Evolutionary conservation across 2,113 vertebrate genomes (phyloP), one percentile per base, ranked within the genome.

Genomic region (Tyrannus savana): DNA sequence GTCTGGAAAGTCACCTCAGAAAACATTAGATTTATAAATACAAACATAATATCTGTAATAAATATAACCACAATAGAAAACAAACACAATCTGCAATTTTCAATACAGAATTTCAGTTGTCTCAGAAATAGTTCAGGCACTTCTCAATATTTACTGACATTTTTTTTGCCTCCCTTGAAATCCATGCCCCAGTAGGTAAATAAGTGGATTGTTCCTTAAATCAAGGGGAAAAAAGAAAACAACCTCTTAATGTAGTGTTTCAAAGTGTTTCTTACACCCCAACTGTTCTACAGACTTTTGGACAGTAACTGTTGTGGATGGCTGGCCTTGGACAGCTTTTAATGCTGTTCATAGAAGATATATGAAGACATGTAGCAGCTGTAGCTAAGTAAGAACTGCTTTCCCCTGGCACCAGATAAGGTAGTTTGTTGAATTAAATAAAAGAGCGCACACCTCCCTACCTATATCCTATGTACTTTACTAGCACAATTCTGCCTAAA

Each of bases 401-500:
- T 93, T 90, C 33, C 67, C 79, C 72, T 87, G 68, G 76, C 85
- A 95, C 79, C 44, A 90, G 93, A 85, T 83, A 90, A 89, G 93
- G 83, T 16, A 76, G 25, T 35, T 75, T 80, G 60, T 59, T 83
- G 88, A 80, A 90, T 47, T 55, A 91, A 87, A 44, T 87, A 77
- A 47, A 93, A 85, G 16, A 21, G 16, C 24, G 4, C 31, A 71
- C 63, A 67, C 19, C 6, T n/a, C 22, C 25, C 52, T 52, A 58
- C 67, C 22, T 22, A 11, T 60, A 25, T 63, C 55, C 46, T 50
- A 1, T 67, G 5, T 80, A 30, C 41, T 95, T 87, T 46, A 60
- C 30, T 47, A 39, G 85, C 79, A 41, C 15, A 7, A 25, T 73
- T 76, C 50, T 89, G 67, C 87, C n/a, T 50, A 31, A 49, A 87